A percentile compares a stretch with the other conserved stretches of the same genome.
Conservation (phyloP, 2,113 vertebrate genomes). For the human region GRCh38 chr2:209671001-209671500, state of each 20-base stretch:
- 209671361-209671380: constrained; percentile 49
- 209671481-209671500: constrained; percentile 81
- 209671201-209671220: background rate
- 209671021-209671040: background rate
- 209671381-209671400: constrained; percentile 34
- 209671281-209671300: constrained; percentile 30
- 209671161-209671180: background rate
- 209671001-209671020: background rate
- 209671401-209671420: constrained; percentile 62
- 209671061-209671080: background rate
- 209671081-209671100: background rate
- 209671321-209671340: background rate
- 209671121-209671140: background rate
- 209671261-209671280: constrained; percentile 32
- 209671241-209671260: constrained; percentile 52
- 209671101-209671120: background rate
- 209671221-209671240: background rate
- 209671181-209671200: background rate
- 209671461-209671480: constrained; percentile 79
- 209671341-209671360: constrained; percentile 58
- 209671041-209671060: background rate
- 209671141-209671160: background rate
- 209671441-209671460: constrained; percentile 68
- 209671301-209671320: background rate
- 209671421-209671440: constrained; percentile 67